A percentile compares a stretch with the other conserved stretches of the same genome.
These are phyloP conservation scores for Austrofundulus limnaeus DNA, from an alignment of 2,113 vertebrate genomes.

Conservation along the genomic window DNA sequence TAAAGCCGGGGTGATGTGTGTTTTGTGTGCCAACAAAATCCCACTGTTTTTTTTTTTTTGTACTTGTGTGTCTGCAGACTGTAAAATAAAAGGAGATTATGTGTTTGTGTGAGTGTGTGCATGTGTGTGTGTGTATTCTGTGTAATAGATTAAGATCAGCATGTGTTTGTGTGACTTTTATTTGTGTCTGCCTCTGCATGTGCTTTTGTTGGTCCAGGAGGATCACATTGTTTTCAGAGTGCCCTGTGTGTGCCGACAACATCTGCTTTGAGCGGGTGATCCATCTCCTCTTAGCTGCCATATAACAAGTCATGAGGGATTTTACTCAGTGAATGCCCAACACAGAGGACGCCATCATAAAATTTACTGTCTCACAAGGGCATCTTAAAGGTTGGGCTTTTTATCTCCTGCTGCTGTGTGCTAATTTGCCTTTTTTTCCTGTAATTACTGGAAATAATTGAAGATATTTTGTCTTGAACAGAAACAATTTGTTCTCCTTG, in stretches of 20 bases:
- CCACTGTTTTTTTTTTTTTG: conserved; percentile 37
- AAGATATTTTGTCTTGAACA: conserved; percentile 9
- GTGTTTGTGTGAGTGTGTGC: conserved; percentile 20
- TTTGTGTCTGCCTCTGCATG: conserved; percentile 43
- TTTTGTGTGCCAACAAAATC: conserved; percentile 46
- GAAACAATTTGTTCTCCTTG: background rate
- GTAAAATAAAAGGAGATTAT: conserved; percentile 28
- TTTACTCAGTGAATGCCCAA: conserved; percentile 66
- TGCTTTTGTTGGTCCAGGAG: conserved; percentile 67
- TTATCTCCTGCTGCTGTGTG: conserved; percentile 25
- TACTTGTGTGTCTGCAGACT: conserved; percentile 28
- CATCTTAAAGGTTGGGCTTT: conserved; percentile 60
- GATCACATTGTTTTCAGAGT: conserved; percentile 71
- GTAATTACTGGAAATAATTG: conserved; percentile 25
- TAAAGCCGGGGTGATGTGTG: conserved; percentile 49
- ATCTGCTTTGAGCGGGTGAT: conserved; percentile 75
- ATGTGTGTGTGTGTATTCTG: conserved; percentile 1
- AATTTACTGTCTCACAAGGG: conserved; percentile 67
- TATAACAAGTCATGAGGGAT: conserved; percentile 79
- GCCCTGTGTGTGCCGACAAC: conserved; percentile 64
- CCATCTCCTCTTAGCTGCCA: conserved; percentile 74
- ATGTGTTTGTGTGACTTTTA: conserved; percentile 48
- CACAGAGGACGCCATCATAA: conserved; percentile 65
- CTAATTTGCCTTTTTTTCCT: conserved; percentile 36
- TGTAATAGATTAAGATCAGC: conserved; percentile 58